Conservation (phyloP, 2,113 vertebrate genomes). For the Aythya baeri region DNA sequence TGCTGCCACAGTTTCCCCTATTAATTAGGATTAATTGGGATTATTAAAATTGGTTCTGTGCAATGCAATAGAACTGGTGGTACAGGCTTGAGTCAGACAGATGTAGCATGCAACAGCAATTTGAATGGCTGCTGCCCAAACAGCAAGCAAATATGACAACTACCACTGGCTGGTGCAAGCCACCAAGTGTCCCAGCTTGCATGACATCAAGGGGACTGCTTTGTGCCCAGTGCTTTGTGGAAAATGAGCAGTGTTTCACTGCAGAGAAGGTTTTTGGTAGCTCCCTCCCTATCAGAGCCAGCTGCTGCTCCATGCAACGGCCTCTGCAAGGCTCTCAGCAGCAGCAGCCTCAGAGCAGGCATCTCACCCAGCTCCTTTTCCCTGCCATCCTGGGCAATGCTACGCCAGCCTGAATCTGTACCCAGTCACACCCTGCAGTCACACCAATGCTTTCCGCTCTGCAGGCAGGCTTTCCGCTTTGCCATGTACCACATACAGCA, state of each 20-base stretch:
- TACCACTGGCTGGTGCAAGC: rapidly evolving
- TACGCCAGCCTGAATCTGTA: background rate
- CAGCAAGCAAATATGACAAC: background rate
- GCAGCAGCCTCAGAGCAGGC: background rate
- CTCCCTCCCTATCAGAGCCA: background rate
- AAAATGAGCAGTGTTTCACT: background rate
- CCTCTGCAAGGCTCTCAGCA: background rate
- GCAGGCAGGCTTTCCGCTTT: background rate
- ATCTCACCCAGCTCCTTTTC: background rate
- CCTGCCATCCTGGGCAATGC: background rate
- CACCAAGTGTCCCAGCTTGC: background rate
- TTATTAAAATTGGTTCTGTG: constrained; percentile 27
- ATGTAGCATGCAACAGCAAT: background rate
- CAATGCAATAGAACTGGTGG: constrained; percentile 21
- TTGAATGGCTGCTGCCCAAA: background rate
- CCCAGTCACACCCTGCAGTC: background rate
- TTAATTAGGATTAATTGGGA: constrained; percentile 22
- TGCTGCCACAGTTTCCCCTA: background rate
- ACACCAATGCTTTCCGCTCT: rapidly evolving
- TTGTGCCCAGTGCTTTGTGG: background rate
- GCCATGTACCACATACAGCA: rapidly evolving
- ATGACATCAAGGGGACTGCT: background rate
- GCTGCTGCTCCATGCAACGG: background rate
- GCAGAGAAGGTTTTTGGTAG: background rate
- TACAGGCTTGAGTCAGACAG: constrained; percentile 14